These are phyloP conservation scores for Clusia tigrina DNA, from an alignment of 2,888 invertebrate genomes.

Conservation along the genomic window DNA sequence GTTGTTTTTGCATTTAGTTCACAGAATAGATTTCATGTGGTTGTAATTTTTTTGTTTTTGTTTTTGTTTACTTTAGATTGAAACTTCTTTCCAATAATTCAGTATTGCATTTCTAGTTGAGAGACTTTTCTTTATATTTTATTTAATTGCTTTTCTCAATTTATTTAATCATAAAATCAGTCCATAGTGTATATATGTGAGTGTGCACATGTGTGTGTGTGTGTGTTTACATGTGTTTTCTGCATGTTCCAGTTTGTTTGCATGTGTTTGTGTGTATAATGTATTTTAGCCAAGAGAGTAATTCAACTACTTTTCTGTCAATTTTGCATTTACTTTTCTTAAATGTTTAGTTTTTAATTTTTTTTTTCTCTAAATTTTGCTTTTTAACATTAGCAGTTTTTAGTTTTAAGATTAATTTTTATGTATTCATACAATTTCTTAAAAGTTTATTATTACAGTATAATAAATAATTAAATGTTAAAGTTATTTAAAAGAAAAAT, in stretches of 20 bases:
- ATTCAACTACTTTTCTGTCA: slow-evolving; percentile 6
- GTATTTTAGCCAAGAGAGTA: not conserved
- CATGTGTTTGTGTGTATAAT: slow-evolving; percentile 37
- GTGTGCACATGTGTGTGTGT: slow-evolving; percentile 33
- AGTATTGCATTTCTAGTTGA: not conserved
- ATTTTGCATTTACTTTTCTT: not conserved
- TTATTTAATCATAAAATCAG: slow-evolving; percentile 43
- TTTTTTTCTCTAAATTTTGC: slow-evolving; percentile 15
- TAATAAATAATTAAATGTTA: not conserved
- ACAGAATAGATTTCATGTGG: no score
- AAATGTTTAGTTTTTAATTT: slow-evolving; percentile 10
- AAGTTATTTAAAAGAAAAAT: not conserved
- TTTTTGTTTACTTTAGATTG: not conserved
- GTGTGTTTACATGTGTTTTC: slow-evolving; percentile 24
- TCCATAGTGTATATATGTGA: slow-evolving; percentile 44
- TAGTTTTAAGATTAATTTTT: not conserved
- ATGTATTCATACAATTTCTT: not conserved
- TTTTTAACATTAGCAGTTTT: not conserved
- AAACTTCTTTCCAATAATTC: no score
- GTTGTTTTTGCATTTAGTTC: no score
- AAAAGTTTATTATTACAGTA: not conserved
- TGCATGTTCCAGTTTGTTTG: not conserved
- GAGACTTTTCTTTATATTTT: not conserved
- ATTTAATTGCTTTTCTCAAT: slow-evolving; percentile 16
- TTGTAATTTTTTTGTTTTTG: no score